Evolutionary conservation across 37 sponge, comb jelly and placozoan genomes (phyloP).

Genomic region (Chondrosia reniformis): DNA sequence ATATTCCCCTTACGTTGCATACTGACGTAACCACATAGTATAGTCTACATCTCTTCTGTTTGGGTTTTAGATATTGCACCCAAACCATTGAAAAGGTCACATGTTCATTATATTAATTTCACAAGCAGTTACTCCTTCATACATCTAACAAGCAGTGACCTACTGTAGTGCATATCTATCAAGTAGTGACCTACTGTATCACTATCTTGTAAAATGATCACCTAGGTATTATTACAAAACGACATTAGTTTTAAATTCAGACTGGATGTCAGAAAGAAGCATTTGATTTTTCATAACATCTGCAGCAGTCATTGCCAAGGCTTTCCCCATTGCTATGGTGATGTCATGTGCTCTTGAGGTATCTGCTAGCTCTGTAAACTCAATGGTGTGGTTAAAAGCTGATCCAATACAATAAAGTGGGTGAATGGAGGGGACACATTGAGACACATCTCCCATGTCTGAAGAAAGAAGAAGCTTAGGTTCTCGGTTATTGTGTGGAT

Average conservation of each 20-base stretch:
- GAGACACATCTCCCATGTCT: conserved; percentile 89
- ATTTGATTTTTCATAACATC: conserved; percentile 53
- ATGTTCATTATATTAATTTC: no score
- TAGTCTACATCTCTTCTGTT: no score
- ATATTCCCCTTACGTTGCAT: no score
- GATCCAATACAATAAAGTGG: conserved; percentile 64
- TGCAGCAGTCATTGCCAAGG: conserved; percentile 68
- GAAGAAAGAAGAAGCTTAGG: conserved; percentile 59
- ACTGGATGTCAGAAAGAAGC: conserved; percentile 34
- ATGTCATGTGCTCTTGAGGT: conserved; percentile 47
- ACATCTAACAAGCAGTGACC: no score
- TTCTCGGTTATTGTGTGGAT: conserved; percentile 25
- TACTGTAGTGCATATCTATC: no score
- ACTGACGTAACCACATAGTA: no score
- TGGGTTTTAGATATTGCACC: no score
- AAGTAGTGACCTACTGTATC: no score
- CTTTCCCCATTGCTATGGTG: conserved; percentile 69
- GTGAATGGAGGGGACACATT: conserved; percentile 72
- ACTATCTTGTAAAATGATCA: no score
- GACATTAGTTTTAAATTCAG: conserved; percentile 25
- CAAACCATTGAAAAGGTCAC: no score
- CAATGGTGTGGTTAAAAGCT: conserved; percentile 60
- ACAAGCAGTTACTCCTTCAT: no score
- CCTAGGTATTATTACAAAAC: no score
- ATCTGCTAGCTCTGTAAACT: conserved; percentile 56